Evolutionary conservation across 2,113 vertebrate genomes (phyloP), one percentile per base, ranked within the genome.

Genomic region (Sardina pilchardus): DNA sequence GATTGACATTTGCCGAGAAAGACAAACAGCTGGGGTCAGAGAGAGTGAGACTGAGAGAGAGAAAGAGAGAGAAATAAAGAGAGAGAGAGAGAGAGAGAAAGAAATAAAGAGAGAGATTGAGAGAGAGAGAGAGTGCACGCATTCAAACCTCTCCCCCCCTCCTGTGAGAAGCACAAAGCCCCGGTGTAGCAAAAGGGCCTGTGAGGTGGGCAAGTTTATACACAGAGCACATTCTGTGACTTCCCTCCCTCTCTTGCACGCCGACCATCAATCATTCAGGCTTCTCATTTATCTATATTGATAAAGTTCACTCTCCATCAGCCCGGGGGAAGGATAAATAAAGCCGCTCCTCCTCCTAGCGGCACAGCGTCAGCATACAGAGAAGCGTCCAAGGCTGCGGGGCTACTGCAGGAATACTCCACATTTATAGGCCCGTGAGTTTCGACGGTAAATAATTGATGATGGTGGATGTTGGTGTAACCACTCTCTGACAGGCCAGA

Each of bases 271-370:
- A 88, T 87, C 47, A 88, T 87, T 87, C 59, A 91, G 82, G 67
- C 80, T 30, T 59, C 42, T 75, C 47, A 47, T 84, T 87, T 84
- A 90, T 90, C 82, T 87, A 85, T 87, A 87, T 87, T 89, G 48
- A 90, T 89, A 89, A 82, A 80, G 82, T 84, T 87, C 85, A 83
- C 86, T 86, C 85, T 71, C 48, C 43, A n/a, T 39, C 81, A 63
- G 78, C 59, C 4, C 7, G 67, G 36, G 12, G 45, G 34, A 85
- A 43, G 63, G 71, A 44, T 85, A 81, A 39, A 81, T 75, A 42
- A 83, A 50, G 47, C n/a, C n/a, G n/a, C 17, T 36, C 16, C 39
- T 17, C 26, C 75, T 42, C n/a, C 84, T 42, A 6, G 47, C 48
- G n/a, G 47, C 42, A 78, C 34, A 26, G 34, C 80, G 21, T 50